Evolutionary conservation across 2,888 invertebrate genomes (phyloP), one percentile per base, ranked within the genome.

Genomic region (Chloroclystis v-ata): DNA sequence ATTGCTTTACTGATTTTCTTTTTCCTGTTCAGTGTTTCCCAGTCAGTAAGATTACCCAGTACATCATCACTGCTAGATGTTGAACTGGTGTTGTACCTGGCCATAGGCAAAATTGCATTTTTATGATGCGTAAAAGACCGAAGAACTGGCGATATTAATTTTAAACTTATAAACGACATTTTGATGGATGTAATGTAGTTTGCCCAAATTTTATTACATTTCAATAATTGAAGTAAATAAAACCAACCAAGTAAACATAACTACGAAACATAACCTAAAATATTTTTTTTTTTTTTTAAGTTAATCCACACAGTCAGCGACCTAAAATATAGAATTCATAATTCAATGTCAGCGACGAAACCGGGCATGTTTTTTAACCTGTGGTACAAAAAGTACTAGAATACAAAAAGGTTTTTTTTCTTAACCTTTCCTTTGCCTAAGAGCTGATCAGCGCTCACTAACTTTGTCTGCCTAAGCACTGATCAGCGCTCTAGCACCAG

Each of bases 1-100:
- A 98, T 97, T 5, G 97, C 96, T 85, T 94, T 95, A 76, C 94
- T 97, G 3, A 94, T 89, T 67, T 90, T 91, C 63, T 91, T 90
- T 62, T 89, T 91, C 58, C 81, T 83, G 40, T 65, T 80, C 26
- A 85, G 59, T 9, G 80, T 78, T 57, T 86, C 86, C 82, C 85
- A 89, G 50, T 86, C 80, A 3, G 81, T 78, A 39, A 81, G 61
- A 52, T 71, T 73, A 53, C 76, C 67, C 13, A 72, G 61, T 47
- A 63, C 61, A 63, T 73, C 66, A 24, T 67, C 60, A 1, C 64
- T 28, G 39, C 52, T 58, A 9, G 55, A 58, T 10, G 65, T 59
- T 33, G 55, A 54, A 48, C 63, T 72, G 8, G 65, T 67, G 52
- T 72, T 75, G 52, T 72, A 79, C 37, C 61, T 71, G 44, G 57